Percentiles rank a stretch among this genome's conserved stretches.
Evolutionary conservation across 2,797 vertebrate species (phyloP).

Genomic region (Paramormyrops hopkinsi): DNA sequence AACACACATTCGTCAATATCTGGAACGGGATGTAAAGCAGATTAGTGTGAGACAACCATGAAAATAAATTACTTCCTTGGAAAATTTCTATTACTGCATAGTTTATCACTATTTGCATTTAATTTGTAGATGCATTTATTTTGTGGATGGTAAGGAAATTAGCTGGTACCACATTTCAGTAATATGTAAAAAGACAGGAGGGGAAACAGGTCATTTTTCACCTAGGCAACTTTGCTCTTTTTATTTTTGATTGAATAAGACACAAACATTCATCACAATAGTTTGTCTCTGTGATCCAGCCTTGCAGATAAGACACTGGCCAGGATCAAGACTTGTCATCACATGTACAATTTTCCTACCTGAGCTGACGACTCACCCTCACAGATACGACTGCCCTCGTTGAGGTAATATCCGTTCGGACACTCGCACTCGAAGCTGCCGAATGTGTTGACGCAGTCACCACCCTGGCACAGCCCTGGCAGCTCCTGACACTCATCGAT

Average conservation of each 20-base stretch:
- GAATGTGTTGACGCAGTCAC: conserved; percentile 77
- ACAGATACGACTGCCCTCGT: conserved; percentile 70
- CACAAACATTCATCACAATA: neutral
- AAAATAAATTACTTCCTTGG: neutral
- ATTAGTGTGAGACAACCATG: neutral
- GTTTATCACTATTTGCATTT: neutral
- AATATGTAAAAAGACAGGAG: neutral
- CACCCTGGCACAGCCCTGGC: conserved; percentile 75
- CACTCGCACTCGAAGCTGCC: conserved; percentile 78
- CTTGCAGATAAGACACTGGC: neutral
- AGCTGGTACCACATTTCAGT: neutral
- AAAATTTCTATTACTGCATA: neutral
- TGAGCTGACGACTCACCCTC: conserved; percentile 57
- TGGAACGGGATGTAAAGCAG: conserved; percentile 29
- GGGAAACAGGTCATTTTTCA: neutral
- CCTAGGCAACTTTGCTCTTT: neutral
- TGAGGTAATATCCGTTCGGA: conserved; percentile 71
- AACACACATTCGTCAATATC: conserved; percentile 75
- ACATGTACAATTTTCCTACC: neutral
- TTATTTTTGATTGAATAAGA: neutral
- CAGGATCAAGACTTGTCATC: neutral
- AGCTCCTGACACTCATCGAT: conserved; percentile 77
- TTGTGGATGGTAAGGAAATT: neutral
- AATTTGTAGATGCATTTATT: neutral
- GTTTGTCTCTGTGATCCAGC: neutral